Conservation (phyloP, 2,888 invertebrate genomes). For the Macrophya annulata region DNA sequence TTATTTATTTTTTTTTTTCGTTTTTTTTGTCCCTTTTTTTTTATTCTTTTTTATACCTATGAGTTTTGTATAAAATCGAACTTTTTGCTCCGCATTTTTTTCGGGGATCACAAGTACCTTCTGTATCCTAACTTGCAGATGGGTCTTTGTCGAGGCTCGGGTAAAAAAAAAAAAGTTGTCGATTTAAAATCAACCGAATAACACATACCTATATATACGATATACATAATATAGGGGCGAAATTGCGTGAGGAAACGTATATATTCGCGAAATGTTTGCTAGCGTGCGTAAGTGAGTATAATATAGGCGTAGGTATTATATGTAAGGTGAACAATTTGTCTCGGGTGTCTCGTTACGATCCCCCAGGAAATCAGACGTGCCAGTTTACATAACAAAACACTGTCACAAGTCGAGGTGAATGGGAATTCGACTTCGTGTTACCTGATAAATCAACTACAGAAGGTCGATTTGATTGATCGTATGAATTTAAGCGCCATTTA, state of each 20-base stretch:
- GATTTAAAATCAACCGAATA: conserved; percentile 32
- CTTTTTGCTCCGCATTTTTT: background rate
- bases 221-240: conserved; percentile 5
- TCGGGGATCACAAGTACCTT: background rate
- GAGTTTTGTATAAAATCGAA: conserved; percentile 24
- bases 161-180: conserved; percentile 1
- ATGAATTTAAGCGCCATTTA: conserved; percentile 58
- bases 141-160: conserved; percentile 4
- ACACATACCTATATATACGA: background rate
- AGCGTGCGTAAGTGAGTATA: conserved; percentile 2
- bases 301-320: background rate
- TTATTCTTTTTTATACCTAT: background rate
- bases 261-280: background rate
- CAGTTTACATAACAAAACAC: conserved; percentile 39
- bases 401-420: conserved; percentile 46
- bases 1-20: background rate
- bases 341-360: conserved; percentile 50
- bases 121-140: background rate
- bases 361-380: conserved; percentile 54
- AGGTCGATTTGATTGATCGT: conserved; percentile 56
- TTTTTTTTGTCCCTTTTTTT: background rate
- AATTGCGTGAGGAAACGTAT: background rate
- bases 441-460: conserved; percentile 27
- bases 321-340: conserved; percentile 44
- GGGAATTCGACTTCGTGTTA: conserved; percentile 19